A percentile compares a stretch with the other conserved stretches of the same genome.
Conservation (phyloP, 1,140 invertebrate species). For the Listronotus bonariensis region DNA sequence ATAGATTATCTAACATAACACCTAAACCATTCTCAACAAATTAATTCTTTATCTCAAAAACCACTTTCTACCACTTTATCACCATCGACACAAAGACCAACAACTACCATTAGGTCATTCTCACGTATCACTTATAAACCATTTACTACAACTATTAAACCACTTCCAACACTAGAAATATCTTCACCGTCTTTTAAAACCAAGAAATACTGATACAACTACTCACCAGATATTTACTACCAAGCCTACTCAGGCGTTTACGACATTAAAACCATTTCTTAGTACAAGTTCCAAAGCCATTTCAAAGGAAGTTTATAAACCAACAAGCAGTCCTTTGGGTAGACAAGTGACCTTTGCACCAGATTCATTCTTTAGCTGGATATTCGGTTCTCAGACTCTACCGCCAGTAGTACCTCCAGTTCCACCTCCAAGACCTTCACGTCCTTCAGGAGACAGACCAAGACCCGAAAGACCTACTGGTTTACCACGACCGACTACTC, state of each 20-base stretch:
- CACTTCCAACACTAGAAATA: too few species aligned
- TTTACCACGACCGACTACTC: slow-evolving; percentile 11
- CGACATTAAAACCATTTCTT: too few species aligned
- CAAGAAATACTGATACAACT: too few species aligned
- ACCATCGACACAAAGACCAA: background rate
- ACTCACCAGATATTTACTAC: too few species aligned
- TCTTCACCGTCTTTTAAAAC: too few species aligned
- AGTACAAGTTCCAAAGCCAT: too few species aligned
- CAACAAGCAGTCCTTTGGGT: background rate
- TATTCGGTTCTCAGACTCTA: slow-evolving; percentile 21
- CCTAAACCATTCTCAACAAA: too few species aligned
- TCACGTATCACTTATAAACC: background rate
- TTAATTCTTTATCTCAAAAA: too few species aligned
- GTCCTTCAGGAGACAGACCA: background rate
- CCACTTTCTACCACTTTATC: too few species aligned
- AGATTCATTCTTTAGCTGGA: slow-evolving; percentile 26
- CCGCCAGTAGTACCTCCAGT: slow-evolving; percentile 15
- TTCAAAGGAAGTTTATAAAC: background rate
- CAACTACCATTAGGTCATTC: background rate
- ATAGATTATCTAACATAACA: too few species aligned
- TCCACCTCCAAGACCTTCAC: slow-evolving; percentile 13
- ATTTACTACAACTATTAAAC: background rate
- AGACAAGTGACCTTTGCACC: slow-evolving; percentile 24
- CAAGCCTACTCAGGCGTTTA: too few species aligned
- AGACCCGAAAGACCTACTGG: slow-evolving; percentile 15